phyloP scores from a whole-genome alignment of 1,140 invertebrate genomes.

The Drosophila pseudoobscura region DNA sequence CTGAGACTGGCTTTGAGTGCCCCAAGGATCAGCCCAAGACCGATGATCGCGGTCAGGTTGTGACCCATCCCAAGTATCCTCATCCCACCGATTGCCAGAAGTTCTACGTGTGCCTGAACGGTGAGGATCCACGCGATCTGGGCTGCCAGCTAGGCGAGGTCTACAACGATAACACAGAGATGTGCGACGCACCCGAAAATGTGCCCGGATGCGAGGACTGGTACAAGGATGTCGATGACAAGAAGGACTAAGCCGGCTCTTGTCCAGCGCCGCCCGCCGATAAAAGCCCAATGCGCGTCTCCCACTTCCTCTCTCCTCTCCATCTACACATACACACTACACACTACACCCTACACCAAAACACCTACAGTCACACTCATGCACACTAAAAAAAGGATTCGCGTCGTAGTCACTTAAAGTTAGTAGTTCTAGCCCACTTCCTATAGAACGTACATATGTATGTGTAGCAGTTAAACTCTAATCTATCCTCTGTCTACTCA shows the following conservation, averaged over 20 bases:
- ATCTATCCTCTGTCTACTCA: conserved; percentile 4
- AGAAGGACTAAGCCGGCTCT: conserved; percentile 61
- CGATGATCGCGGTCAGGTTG: conserved; percentile 88
- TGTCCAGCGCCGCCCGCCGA: conserved; percentile 37
- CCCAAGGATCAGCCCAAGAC: conserved; percentile 87
- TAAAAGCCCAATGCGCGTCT: conserved; percentile 30
- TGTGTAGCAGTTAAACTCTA: conserved; percentile 61
- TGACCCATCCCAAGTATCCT: conserved; percentile 94
- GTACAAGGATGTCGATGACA: conserved; percentile 89
- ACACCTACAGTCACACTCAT: conserved; percentile 20
- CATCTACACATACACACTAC: conserved; percentile 7
- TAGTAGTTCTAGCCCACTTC: conserved; percentile 75
- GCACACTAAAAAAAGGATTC: conserved; percentile 45
- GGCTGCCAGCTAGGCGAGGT: conserved; percentile 93
- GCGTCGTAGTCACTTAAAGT: conserved; percentile 74
- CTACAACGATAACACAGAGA: conserved; percentile 92
- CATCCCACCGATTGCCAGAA: conserved; percentile 94
- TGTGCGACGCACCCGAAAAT: conserved; percentile 93
- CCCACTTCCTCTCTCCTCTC: conserved; percentile 6
- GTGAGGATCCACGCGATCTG: conserved; percentile 92
- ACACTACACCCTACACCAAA: conserved; percentile 4
- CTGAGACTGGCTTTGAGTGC: conserved; percentile 92
- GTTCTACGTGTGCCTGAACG: conserved; percentile 93
- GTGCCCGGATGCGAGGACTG: conserved; percentile 94
- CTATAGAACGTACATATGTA: conserved; percentile 55